A percentile compares a stretch with the other conserved stretches of the same genome.
Conservation (phyloP, 1,140 invertebrate species). For the Microplitis demolitor region DNA sequence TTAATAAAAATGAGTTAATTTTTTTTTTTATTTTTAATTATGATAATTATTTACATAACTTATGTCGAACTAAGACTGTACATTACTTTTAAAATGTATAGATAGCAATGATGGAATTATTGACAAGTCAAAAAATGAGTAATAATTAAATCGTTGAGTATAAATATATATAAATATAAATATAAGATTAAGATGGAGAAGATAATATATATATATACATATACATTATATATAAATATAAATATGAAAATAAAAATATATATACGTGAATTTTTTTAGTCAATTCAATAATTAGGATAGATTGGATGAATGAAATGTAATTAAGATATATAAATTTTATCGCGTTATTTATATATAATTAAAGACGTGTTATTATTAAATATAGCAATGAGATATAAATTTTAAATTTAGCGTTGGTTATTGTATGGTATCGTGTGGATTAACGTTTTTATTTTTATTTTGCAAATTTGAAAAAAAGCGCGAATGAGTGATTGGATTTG, state of each 20-base stretch:
- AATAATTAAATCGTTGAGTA: constrained; percentile 1
- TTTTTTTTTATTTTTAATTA: no score
- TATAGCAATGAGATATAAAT: no score
- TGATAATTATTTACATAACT: not conserved
- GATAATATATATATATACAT: constrained; percentile 9
- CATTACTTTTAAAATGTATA: constrained; percentile 33
- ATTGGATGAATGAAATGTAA: constrained; percentile 14
- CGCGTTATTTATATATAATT: not conserved
- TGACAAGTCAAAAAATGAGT: constrained; percentile 24
- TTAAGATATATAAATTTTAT: not conserved
- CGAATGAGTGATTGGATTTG: no score
- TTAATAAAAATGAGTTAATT: not conserved
- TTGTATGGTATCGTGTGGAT: no score
- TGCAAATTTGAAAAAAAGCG: no score
- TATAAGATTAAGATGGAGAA: constrained; percentile 4
- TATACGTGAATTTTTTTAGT: constrained; percentile 29
- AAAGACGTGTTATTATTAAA: constrained; percentile 29
- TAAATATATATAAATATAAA: constrained; percentile 7
- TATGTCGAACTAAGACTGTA: constrained; percentile 35
- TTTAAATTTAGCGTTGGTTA: no score
- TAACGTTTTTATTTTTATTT: no score
- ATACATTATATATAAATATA: constrained; percentile 25
- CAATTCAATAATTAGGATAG: constrained; percentile 32
- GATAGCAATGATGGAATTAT: constrained; percentile 31
- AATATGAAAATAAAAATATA: constrained; percentile 9